Evolutionary conservation across 2,888 invertebrate species (phyloP).

Genomic region (Nymphalis polychloros): DNA sequence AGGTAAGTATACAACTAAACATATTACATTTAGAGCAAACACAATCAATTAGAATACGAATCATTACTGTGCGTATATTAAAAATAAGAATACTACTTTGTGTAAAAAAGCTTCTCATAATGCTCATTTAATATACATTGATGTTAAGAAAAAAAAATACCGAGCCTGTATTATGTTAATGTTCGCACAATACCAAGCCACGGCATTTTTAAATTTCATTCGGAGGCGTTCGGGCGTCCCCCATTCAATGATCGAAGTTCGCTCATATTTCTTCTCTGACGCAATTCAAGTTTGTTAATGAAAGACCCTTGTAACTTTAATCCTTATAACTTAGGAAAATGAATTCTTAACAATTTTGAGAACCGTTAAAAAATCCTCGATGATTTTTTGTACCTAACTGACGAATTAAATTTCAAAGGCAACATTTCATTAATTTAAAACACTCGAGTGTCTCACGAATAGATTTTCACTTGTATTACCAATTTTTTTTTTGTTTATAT

Average conservation of each 20-base stretch:
- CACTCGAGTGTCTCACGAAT: background rate
- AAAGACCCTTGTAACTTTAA: slow-evolving; percentile 67
- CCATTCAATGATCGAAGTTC: slow-evolving; percentile 67
- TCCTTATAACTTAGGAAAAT: slow-evolving; percentile 63
- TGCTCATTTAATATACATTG: slow-evolving; percentile 18
- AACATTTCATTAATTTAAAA: background rate
- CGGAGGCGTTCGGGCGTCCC: slow-evolving; percentile 53
- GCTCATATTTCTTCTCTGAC: slow-evolving; percentile 69
- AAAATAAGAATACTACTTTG: no score
- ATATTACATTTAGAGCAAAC: no score
- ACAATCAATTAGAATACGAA: no score
- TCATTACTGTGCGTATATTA: no score
- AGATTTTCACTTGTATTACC: background rate
- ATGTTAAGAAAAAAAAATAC: slow-evolving; percentile 14
- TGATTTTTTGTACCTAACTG: slow-evolving; percentile 24
- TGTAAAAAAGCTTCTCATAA: background rate
- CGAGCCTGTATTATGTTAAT: slow-evolving; percentile 25
- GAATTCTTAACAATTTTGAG: slow-evolving; percentile 58
- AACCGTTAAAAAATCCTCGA: slow-evolving; percentile 38
- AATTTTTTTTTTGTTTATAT: background rate
- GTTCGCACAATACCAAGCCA: slow-evolving; percentile 34
- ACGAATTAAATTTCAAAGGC: slow-evolving; percentile 16
- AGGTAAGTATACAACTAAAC: no score
- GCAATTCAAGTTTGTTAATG: slow-evolving; percentile 69
- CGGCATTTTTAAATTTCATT: slow-evolving; percentile 52